Evolutionary conservation across 2,888 invertebrate species (phyloP).

Genomic region (Tribolium freemani): DNA sequence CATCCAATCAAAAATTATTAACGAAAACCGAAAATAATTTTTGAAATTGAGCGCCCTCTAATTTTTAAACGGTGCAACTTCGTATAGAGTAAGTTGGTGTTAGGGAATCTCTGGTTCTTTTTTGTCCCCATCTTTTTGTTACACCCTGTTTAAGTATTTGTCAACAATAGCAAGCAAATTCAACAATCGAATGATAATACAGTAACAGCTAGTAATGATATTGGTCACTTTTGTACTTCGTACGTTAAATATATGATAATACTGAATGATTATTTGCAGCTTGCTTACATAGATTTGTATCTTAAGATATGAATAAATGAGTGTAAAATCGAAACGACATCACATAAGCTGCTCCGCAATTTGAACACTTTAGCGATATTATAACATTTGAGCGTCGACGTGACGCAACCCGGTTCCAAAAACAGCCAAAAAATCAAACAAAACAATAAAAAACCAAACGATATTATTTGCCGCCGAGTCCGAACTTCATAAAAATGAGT

Average conservation of each 20-base stretch:
- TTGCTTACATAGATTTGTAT: slow-evolving; percentile 54
- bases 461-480: slow-evolving; percentile 78
- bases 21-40: no score
- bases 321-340: slow-evolving; percentile 38
- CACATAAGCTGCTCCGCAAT: slow-evolving; percentile 44
- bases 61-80: no score
- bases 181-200: slow-evolving; percentile 38
- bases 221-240: slow-evolving; percentile 56
- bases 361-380: slow-evolving; percentile 58
- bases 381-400: slow-evolving; percentile 8
- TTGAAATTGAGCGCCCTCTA: no score
- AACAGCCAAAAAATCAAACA: slow-evolving; percentile 45
- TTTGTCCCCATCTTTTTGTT: no score
- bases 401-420: slow-evolving; percentile 52
- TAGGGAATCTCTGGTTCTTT: no score
- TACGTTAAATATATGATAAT: slow-evolving; percentile 54
- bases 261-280: slow-evolving; percentile 54
- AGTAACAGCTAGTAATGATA: slow-evolving; percentile 43
- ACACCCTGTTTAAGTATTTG: no score
- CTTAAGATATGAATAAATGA: slow-evolving; percentile 55
- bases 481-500: slow-evolving; percentile 95
- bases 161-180: slow-evolving; percentile 41
- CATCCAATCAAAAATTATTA: no score
- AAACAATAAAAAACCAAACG: slow-evolving; percentile 16
- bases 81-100: no score